A percentile compares a stretch with the other conserved stretches of the same genome.
Conservation (phyloP, 1,140 invertebrate species). For the Aphis craccivora region DNA sequence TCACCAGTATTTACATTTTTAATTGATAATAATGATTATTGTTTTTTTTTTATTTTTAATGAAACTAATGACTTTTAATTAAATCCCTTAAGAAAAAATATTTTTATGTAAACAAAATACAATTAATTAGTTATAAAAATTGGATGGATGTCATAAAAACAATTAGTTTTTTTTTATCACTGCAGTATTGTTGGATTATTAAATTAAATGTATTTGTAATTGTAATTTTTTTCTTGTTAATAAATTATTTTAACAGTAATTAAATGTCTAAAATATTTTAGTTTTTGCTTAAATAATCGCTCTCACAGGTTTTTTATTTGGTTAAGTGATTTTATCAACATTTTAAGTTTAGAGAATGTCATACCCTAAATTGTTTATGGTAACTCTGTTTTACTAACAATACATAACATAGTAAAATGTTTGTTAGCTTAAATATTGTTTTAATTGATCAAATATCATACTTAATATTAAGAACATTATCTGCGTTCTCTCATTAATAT, state of each 20-base stretch:
- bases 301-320: background rate
- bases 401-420: too few species aligned
- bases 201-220: conserved; percentile 4
- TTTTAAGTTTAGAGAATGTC: too few species aligned
- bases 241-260: conserved; percentile 25
- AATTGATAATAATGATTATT: background rate
- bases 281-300: background rate
- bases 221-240: conserved; percentile 21
- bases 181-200: conserved; percentile 38
- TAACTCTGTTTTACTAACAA: too few species aligned
- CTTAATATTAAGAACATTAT: too few species aligned
- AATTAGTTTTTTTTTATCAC: background rate
- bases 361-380: too few species aligned
- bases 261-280: background rate
- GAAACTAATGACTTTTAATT: background rate
- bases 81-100: background rate
- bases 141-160: background rate
- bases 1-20: conserved; percentile 5
- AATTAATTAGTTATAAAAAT: conserved; percentile 31
- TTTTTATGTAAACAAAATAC: background rate
- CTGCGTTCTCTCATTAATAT: too few species aligned
- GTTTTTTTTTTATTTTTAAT: background rate
- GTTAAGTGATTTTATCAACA: too few species aligned
- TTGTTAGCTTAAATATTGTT: too few species aligned
- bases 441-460: too few species aligned